Base-by-base conservation (phyloP, 2,797 vertebrate species). In the Pangasius larnaudii region DNA sequence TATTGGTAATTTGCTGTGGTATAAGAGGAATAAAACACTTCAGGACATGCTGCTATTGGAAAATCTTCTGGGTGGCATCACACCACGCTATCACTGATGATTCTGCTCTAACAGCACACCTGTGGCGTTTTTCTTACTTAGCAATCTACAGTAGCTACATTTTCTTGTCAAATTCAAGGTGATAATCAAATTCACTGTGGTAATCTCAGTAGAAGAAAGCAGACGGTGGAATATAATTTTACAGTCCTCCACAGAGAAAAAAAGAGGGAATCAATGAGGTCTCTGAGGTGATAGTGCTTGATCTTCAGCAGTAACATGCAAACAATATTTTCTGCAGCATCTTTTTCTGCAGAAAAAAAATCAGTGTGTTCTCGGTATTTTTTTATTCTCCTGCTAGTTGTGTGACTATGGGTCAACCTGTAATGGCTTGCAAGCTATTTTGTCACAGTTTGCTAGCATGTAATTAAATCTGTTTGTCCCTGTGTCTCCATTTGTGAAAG, bases 391-490 rank as follows among this genome's bases (percentile, higher is more conserved):
- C 13, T 65, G 14, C 42, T 83, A 30, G 42, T 65, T 65, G 24
- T 63, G 59, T n/a, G 3, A 83, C 59, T 63, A 7, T 16, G 24
- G 36, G n/a, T 61, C 36, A 82, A 61, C 39, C 58, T n/a, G 24
- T 63, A 82, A 82, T 63, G 36, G 19, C 24, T n/a, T 30, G 7
- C 59, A 22, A 65, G 59, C 39, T 83, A 83, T 65, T 83, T 65
- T 65, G 81, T 82, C 71, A 85, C 58, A 84, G 46, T 69, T 53
- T 72, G 56, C 59, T 49, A 65, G 59, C 59, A 42, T 83, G 27
- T 83, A 65, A 49, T 65, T 83, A 63, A 63, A n/a, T 63, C 39
- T 82, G 5, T 82, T 84, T 27, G 42, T 72, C 71, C 39, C 11
- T 63, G 11, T 63, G 39, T 46, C 80, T 81, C 58, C 63, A 82